These are phyloP conservation scores for Agriopis marginaria DNA, from an alignment of 2,888 invertebrate species.

Conservation along the genomic window DNA sequence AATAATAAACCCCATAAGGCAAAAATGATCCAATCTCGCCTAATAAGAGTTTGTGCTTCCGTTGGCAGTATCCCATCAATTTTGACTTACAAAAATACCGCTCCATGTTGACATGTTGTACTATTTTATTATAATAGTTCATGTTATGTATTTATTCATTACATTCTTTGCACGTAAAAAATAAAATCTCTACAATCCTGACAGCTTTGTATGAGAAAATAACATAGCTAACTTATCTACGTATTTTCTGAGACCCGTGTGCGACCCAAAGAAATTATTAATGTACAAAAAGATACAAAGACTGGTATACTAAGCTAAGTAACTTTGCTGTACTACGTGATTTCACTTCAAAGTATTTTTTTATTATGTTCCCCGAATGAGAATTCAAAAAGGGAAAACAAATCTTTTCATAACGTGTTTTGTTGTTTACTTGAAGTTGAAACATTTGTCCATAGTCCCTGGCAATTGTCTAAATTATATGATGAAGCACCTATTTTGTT, in stretches of 20 bases:
- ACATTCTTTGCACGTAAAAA: constrained; percentile 80
- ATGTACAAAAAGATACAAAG: constrained; percentile 77
- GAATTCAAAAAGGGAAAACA: constrained; percentile 67
- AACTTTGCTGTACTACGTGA: constrained; percentile 73
- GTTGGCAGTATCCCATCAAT: constrained; percentile 62
- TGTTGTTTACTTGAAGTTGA: constrained; percentile 57
- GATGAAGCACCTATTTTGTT: constrained; percentile 58
- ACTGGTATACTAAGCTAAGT: constrained; percentile 69
- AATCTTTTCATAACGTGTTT: constrained; percentile 62
- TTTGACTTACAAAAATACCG: constrained; percentile 55
- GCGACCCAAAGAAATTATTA: constrained; percentile 74
- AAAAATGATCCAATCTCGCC: constrained; percentile 37
- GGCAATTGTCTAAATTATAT: constrained; percentile 59
- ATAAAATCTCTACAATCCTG: constrained; percentile 75
- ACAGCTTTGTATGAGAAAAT: constrained; percentile 74
- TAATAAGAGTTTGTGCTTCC: constrained; percentile 30
- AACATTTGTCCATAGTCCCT: constrained; percentile 57
- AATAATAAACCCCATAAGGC: constrained; percentile 30
- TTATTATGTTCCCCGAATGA: constrained; percentile 65
- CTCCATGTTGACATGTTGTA: constrained; percentile 52
- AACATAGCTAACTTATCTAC: constrained; percentile 71
- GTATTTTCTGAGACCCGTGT: constrained; percentile 65
- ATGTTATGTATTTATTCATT: constrained; percentile 69
- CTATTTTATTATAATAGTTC: constrained; percentile 64
- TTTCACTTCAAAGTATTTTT: constrained; percentile 70